Percentiles rank a stretch among this genome's conserved stretches.
phyloP scores from a whole-genome alignment of 2,113 vertebrate genomes.

The Tetraodon nigroviridis region DNA sequence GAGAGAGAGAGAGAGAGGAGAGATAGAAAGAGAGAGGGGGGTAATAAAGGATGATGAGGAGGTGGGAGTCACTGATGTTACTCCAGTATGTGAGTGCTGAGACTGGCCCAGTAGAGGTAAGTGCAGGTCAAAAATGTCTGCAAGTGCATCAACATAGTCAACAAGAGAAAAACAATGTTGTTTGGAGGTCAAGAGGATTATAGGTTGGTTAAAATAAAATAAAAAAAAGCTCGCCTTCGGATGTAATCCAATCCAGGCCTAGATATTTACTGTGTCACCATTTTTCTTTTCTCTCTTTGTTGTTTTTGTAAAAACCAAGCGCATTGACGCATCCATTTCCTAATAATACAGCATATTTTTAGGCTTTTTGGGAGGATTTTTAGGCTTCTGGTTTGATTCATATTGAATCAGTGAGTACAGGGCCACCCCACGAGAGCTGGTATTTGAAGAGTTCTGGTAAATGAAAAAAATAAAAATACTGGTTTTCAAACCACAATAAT shows the following conservation, averaged over 20 bases:
- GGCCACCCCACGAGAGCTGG: not conserved
- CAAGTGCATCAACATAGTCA: conserved; percentile 15
- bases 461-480: no score
- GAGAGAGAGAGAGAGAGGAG: conserved; percentile 7
- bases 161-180: not conserved
- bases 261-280: not conserved
- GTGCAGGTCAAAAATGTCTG: conserved; percentile 12
- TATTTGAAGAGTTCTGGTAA: not conserved
- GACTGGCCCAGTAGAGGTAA: conserved; percentile 25
- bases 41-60: conserved; percentile 54
- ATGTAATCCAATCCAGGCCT: no score
- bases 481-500: not conserved
- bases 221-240: not conserved
- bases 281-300: not conserved
- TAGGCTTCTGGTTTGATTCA: not conserved
- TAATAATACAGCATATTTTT: no score
- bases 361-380: no score
- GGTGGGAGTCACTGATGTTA: conserved; percentile 54
- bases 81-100: conserved; percentile 36
- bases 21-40: conserved; percentile 24
- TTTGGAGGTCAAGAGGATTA: conserved; percentile 20
- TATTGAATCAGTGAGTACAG: not conserved
- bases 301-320: not conserved
- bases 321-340: not conserved
- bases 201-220: conserved; percentile 7